phyloP scores from a whole-genome alignment of 2,113 vertebrate genomes.

The Shinisaurus crocodilurus region DNA sequence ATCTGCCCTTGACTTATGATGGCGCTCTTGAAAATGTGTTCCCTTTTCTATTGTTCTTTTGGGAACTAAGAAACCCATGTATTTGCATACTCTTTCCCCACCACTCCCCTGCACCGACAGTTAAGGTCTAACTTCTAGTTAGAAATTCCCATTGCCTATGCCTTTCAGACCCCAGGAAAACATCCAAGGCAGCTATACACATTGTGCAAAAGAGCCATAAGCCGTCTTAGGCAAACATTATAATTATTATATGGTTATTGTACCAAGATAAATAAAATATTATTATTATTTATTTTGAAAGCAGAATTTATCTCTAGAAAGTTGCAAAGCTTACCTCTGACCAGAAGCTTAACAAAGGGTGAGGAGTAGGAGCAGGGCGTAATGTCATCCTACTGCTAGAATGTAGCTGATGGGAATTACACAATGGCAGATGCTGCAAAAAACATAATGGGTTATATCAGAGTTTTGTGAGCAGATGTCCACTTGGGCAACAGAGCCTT shows the following conservation, averaged over 20 bases:
- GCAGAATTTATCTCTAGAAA: background rate
- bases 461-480: background rate
- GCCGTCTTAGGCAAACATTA: background rate
- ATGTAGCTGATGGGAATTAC: background rate
- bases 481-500: background rate
- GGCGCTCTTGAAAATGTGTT: rapidly evolving
- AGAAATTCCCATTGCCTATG: background rate
- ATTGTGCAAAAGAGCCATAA: background rate
- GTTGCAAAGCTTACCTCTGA: background rate
- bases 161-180: background rate
- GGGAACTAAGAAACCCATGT: background rate
- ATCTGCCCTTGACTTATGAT: slow-evolving; percentile 28
- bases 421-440: background rate
- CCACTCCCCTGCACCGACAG: background rate
- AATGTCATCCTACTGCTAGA: background rate
- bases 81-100: background rate
- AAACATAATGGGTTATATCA: background rate
- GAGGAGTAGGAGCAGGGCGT: background rate
- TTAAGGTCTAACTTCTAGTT: background rate
- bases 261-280: background rate
- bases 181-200: background rate
- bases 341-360: background rate
- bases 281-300: too few species aligned
- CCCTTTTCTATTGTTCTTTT: background rate
- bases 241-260: background rate